A percentile compares a stretch with the other conserved stretches of the same genome.
These are phyloP conservation scores for Syngnathoides biaculeatus DNA, from an alignment of 2,113 vertebrate genomes.

Conservation along the genomic window DNA sequence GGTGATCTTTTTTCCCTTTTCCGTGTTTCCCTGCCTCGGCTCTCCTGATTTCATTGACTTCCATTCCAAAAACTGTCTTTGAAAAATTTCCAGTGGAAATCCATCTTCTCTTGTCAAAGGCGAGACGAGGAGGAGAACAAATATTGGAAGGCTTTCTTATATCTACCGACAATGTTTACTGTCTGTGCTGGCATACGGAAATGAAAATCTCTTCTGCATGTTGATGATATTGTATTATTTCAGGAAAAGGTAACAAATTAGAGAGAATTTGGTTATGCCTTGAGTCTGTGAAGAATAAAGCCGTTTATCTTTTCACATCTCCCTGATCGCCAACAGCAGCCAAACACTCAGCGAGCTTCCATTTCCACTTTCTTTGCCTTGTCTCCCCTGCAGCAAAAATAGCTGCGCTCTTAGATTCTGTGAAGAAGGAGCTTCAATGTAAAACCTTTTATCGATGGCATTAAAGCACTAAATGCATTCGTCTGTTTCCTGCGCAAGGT, in stretches of 20 bases:
- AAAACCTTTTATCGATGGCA: slow-evolving; percentile 47
- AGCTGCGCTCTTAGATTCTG: slow-evolving; percentile 45
- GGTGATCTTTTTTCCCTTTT: too few relatives aligned
- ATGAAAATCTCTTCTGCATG: background rate
- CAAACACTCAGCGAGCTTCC: slow-evolving; percentile 29
- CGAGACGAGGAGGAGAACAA: background rate
- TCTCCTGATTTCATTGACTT: slow-evolving; percentile 49
- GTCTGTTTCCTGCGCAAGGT: slow-evolving; percentile 38
- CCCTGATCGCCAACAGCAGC: slow-evolving; percentile 42
- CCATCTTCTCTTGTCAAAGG: slow-evolving; percentile 6
- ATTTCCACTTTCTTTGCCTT: slow-evolving; percentile 36
- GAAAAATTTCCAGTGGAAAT: slow-evolving; percentile 6
- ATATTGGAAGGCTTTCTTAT: slow-evolving; percentile 9
- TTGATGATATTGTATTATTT: slow-evolving; percentile 18
- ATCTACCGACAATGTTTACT: background rate
- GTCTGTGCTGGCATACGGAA: slow-evolving; percentile 8
- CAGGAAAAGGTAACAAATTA: slow-evolving; percentile 33
- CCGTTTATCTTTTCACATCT: slow-evolving; percentile 49
- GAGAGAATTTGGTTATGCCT: slow-evolving; percentile 25
- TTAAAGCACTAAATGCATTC: slow-evolving; percentile 53
- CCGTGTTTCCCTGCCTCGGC: slow-evolving; percentile 11
- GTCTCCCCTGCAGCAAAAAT: slow-evolving; percentile 56
- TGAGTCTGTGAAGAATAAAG: slow-evolving; percentile 51
- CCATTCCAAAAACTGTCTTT: slow-evolving; percentile 15
- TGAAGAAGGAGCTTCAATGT: slow-evolving; percentile 30